A percentile compares a stretch with the other conserved stretches of the same genome.
Conservation (phyloP, 2,113 vertebrate species). For the Anseranas semipalmata region DNA sequence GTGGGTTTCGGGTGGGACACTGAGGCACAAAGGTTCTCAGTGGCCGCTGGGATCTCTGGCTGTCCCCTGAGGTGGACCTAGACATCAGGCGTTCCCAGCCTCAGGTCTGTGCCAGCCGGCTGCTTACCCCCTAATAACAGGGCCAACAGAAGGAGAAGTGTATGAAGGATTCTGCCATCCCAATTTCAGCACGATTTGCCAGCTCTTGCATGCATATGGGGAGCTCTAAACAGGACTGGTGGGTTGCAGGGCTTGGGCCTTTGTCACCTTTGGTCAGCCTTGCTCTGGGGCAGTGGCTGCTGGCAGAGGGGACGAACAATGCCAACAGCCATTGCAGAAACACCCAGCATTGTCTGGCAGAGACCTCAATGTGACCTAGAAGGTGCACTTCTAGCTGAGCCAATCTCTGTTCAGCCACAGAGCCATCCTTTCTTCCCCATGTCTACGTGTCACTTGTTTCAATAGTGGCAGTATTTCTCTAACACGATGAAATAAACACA, state of each 20-base stretch:
- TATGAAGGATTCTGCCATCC: not conserved
- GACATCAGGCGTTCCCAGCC: not conserved
- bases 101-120: not conserved
- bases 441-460: not conserved
- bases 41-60: not conserved
- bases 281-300: not conserved
- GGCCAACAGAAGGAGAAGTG: not conserved
- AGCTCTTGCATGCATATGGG: not conserved
- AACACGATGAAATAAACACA: not conserved
- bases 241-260: rapidly evolving
- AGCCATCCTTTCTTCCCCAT: not conserved
- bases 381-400: not conserved
- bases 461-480: not conserved
- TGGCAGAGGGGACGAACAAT: not conserved
- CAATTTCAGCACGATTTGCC: not conserved
- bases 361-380: not conserved
- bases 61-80: not conserved
- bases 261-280: not conserved
- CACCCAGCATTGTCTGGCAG: not conserved
- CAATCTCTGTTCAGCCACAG: not conserved
- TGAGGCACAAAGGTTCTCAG: not conserved
- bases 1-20: not conserved
- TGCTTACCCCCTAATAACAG: not conserved
- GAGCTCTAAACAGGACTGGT: not conserved
- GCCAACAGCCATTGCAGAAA: not conserved